These are phyloP conservation scores for Sebastes glaucus DNA, from an alignment of 2,797 vertebrate species.

Conservation along the genomic window DNA sequence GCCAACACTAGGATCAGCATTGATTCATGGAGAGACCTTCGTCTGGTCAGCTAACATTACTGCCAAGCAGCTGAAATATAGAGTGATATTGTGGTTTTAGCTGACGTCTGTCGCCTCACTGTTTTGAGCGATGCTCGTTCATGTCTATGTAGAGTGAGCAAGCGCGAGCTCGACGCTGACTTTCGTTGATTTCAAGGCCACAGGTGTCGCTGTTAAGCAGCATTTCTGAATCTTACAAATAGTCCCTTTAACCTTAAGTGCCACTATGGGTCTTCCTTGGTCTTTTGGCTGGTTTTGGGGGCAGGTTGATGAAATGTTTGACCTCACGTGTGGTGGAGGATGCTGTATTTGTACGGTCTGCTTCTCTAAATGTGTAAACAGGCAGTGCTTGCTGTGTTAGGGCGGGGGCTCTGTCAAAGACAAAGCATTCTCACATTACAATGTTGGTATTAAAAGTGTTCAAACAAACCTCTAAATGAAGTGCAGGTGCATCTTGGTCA, in stretches of 20 bases:
- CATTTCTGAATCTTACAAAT: no score
- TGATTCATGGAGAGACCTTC: no score
- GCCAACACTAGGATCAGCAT: no score
- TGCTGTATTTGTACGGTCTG: not conserved
- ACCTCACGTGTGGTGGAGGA: not conserved
- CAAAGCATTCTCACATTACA: slow-evolving; percentile 37
- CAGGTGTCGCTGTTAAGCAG: no score
- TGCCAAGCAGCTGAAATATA: no score
- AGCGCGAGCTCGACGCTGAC: no score
- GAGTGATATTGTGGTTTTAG: no score
- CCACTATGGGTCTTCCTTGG: not conserved
- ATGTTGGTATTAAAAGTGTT: slow-evolving; percentile 44
- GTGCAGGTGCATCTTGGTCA: slow-evolving; percentile 57
- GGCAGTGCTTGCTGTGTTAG: not conserved
- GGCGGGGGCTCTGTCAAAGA: slow-evolving; percentile 1
- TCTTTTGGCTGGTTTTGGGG: not conserved
- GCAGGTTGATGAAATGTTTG: slow-evolving; percentile 10
- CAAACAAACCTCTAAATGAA: slow-evolving; percentile 57
- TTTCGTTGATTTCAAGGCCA: no score
- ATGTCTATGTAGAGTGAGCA: no score
- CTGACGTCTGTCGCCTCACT: no score
- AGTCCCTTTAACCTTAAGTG: not conserved
- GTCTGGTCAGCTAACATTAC: no score
- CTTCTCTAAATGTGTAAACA: slow-evolving; percentile 21
- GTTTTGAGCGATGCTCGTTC: no score